These are phyloP conservation scores for Amaurobius ferox DNA, from an alignment of 2,888 invertebrate species.

Conservation along the genomic window DNA sequence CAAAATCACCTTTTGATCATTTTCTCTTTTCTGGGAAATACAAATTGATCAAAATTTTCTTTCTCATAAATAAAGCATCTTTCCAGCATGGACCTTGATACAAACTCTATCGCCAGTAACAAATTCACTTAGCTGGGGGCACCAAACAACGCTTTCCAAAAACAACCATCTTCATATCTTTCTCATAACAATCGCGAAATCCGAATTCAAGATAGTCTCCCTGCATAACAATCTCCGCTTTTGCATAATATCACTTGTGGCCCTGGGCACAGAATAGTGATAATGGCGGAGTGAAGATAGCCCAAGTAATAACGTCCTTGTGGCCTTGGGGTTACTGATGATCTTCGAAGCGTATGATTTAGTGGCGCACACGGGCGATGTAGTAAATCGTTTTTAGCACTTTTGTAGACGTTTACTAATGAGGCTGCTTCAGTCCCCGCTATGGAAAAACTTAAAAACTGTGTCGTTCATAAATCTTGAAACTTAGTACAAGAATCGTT, in stretches of 20 bases:
- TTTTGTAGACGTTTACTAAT: conserved; percentile 65
- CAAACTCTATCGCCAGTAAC: neutral
- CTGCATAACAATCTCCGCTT: conserved; percentile 36
- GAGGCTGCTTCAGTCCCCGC: conserved; percentile 36
- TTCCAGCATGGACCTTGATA: too few species aligned
- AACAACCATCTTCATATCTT: neutral
- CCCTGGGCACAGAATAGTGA: conserved; percentile 18
- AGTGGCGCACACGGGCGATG: conserved; percentile 42
- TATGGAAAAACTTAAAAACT: conserved; percentile 1
- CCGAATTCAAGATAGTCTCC: neutral
- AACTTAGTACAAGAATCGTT: too few species aligned
- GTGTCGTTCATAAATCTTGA: neutral
- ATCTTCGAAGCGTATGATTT: conserved; percentile 59
- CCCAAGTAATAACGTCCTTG: neutral
- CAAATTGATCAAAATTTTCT: too few species aligned
- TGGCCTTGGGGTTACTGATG: conserved; percentile 47
- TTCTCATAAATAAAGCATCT: too few species aligned
- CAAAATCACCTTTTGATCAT: too few species aligned
- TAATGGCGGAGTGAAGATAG: neutral
- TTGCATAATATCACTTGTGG: conserved; percentile 15
- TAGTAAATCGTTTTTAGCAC: conserved; percentile 70
- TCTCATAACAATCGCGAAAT: conserved; percentile 8
- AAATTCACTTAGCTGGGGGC: too few species aligned
- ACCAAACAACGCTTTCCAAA: too few species aligned
- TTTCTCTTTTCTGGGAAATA: too few species aligned